phyloP scores from a whole-genome alignment of 1,140 invertebrate species.

The Magallana angulata region DNA sequence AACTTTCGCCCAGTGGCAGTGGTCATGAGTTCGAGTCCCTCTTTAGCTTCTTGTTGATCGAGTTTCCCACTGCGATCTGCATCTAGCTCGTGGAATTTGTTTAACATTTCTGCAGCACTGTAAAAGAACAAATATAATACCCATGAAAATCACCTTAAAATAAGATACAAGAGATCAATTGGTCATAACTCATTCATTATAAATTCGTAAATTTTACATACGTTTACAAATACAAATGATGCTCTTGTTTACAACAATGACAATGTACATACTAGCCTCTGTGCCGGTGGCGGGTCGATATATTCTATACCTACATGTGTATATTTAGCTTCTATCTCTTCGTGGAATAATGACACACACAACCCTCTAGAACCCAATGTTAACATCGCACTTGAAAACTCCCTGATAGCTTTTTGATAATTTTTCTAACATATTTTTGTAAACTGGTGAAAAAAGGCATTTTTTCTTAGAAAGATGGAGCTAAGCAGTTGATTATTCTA shows the following conservation, averaged over 20 bases:
- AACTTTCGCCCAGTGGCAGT: slow-evolving; percentile 72
- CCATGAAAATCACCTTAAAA: too few relatives aligned
- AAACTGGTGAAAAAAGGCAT: not conserved
- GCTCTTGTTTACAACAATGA: too few relatives aligned
- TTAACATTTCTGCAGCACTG: slow-evolving; percentile 71
- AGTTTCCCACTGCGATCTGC: slow-evolving; percentile 72
- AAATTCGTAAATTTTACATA: too few relatives aligned
- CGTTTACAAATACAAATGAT: too few relatives aligned
- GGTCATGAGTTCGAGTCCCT: slow-evolving; percentile 70
- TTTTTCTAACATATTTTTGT: not conserved
- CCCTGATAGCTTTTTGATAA: not conserved
- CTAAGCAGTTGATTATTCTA: too few relatives aligned
- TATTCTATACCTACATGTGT: not conserved
- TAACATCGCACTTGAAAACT: not conserved
- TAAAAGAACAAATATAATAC: not conserved
- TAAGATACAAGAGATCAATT: not conserved
- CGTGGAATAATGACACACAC: not conserved
- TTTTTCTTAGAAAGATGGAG: not conserved
- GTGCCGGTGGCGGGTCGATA: not conserved
- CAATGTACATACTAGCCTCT: not conserved
- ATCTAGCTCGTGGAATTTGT: slow-evolving; percentile 73
- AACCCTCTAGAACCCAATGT: not conserved
- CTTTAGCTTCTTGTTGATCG: slow-evolving; percentile 68
- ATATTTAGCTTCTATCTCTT: not conserved
- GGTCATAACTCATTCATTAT: not conserved